Percentiles rank a stretch among this genome's conserved stretches.
These are phyloP conservation scores for Thyatira batis DNA, from an alignment of 2,888 invertebrate species.

Conservation along the genomic window DNA sequence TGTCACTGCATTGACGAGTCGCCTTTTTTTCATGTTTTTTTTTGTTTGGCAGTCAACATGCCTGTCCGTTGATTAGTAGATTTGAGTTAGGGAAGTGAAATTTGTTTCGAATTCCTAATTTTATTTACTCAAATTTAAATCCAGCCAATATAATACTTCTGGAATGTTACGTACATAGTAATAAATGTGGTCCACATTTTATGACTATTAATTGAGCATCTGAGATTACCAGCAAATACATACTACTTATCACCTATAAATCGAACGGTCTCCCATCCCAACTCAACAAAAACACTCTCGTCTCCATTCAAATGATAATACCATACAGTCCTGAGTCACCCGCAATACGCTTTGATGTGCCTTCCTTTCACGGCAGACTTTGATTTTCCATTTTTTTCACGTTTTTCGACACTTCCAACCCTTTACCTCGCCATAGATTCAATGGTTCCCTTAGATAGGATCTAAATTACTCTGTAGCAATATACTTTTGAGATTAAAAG, in stretches of 20 bases:
- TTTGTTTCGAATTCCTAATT: neutral
- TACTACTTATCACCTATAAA: neutral
- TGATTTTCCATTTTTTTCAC: slow-evolving; percentile 55
- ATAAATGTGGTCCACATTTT: no score
- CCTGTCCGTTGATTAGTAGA: slow-evolving; percentile 16
- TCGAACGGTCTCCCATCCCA: neutral
- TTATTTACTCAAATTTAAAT: neutral
- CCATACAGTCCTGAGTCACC: slow-evolving; percentile 3
- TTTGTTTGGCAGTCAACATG: slow-evolving; percentile 30
- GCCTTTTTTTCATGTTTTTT: slow-evolving; percentile 39
- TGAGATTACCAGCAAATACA: neutral
- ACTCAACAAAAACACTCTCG: neutral
- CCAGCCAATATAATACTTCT: no score
- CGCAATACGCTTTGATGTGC: slow-evolving; percentile 28
- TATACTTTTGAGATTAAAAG: slow-evolving; percentile 75
- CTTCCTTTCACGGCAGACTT: slow-evolving; percentile 45
- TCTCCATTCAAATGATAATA: slow-evolving; percentile 2
- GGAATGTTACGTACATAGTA: no score
- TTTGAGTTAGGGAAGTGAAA: slow-evolving; percentile 5
- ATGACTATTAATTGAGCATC: no score
- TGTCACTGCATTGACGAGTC: slow-evolving; percentile 65
- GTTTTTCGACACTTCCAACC: slow-evolving; percentile 63
- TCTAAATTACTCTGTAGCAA: slow-evolving; percentile 75
- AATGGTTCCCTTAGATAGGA: slow-evolving; percentile 69
- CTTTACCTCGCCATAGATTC: slow-evolving; percentile 59